Conservation (phyloP, 1,140 invertebrate genomes). For the Penaeus japonicus region DNA sequence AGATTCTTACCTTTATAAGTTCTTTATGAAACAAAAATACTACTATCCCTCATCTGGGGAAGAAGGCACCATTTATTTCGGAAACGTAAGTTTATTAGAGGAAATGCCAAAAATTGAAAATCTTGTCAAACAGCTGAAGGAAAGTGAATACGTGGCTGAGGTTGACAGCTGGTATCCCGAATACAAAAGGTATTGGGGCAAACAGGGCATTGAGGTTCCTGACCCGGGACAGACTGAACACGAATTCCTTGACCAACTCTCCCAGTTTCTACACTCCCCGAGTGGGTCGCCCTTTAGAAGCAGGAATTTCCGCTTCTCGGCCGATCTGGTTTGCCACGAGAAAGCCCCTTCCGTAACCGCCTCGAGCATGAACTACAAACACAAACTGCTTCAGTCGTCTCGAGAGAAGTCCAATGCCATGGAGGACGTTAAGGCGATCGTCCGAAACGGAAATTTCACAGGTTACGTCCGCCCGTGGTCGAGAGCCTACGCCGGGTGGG, state of each 20-base stretch:
- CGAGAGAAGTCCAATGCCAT: conserved; percentile 77
- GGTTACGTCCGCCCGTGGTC: conserved; percentile 72
- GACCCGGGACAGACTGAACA: conserved; percentile 1
- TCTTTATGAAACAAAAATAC: conserved; percentile 52
- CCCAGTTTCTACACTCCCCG: conserved; percentile 74
- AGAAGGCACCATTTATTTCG: conserved; percentile 72
- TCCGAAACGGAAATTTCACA: conserved; percentile 69
- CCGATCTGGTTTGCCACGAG: conserved; percentile 71
- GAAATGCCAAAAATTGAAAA: conserved; percentile 71
- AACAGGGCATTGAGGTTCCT: conserved; percentile 17
- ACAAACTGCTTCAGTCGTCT: conserved; percentile 65
- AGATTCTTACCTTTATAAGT: conserved; percentile 62
- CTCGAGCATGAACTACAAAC: conserved; percentile 55
- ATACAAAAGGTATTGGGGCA: conserved; percentile 59
- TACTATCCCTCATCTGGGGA: conserved; percentile 57
- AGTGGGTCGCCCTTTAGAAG: conserved; percentile 74
- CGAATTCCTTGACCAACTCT: conserved; percentile 46
- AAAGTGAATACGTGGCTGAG: conserved; percentile 31
- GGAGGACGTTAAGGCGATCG: conserved; percentile 71
- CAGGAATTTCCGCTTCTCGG: conserved; percentile 72
- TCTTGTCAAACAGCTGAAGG: conserved; percentile 15
- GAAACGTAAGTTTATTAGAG: conserved; percentile 72
- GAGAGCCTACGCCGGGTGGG: conserved; percentile 77
- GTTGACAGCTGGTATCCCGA: conserved; percentile 66
- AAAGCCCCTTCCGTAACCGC: conserved; percentile 38